Evolutionary conservation across 2,113 vertebrate species (phyloP).

Genomic region (Anser brachyrhynchus): DNA sequence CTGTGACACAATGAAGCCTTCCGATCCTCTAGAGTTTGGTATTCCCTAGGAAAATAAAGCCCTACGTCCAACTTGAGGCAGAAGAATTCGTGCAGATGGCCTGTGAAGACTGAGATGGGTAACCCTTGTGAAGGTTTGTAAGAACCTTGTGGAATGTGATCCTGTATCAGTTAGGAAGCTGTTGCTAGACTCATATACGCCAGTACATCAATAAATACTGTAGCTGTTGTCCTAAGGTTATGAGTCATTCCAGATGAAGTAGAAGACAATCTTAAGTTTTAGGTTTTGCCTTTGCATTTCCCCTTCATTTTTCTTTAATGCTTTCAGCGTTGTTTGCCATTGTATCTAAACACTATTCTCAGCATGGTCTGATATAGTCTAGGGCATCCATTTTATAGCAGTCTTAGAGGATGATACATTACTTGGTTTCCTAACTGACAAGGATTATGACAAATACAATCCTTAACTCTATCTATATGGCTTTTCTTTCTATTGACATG

Average conservation of each 20-base stretch:
- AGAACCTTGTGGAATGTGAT: not conserved
- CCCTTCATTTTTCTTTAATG: not conserved
- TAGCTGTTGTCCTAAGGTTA: not conserved
- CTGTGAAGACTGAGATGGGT: too few species aligned
- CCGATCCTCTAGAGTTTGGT: accelerated
- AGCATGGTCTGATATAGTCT: not conserved
- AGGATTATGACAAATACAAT: not conserved
- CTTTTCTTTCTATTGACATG: not conserved
- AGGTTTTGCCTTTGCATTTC: not conserved
- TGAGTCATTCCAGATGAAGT: not conserved
- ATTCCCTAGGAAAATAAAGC: not conserved
- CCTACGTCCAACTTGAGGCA: not conserved
- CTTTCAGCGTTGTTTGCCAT: not conserved
- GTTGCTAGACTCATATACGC: too few species aligned
- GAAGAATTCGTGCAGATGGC: not conserved
- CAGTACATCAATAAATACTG: not conserved
- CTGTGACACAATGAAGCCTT: not conserved
- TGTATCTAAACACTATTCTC: not conserved
- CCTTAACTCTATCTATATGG: not conserved
- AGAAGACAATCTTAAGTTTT: not conserved
- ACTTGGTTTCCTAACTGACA: not conserved
- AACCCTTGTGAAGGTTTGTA: not conserved
- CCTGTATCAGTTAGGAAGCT: not conserved
- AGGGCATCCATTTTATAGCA: not conserved
- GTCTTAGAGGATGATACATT: not conserved